Base-by-base conservation (phyloP, 2,113 vertebrate genomes). In the Peromyscus leucopus region DNA sequence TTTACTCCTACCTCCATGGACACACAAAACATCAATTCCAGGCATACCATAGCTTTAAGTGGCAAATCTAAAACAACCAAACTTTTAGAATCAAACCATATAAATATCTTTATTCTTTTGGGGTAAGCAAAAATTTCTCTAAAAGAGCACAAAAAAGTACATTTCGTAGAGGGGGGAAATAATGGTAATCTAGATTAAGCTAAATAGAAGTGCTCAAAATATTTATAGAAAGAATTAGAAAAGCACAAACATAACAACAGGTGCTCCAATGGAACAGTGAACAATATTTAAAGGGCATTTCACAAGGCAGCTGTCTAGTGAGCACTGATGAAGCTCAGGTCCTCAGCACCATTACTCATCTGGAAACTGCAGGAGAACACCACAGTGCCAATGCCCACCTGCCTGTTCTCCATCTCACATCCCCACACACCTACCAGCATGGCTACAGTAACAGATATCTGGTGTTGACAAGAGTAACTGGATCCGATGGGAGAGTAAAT, bases 351-450 rank as follows among this genome's bases (percentile, higher is more conserved):
- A 67, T 48, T 11, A 19, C 28, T 65, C 26, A 65, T 46, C 61
- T 46, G 16, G 26, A n/a, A 31, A 46, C 2, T 31, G 4, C 7
- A 33, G 16, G 4, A 31, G 39, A 65, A 21, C 13, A 33, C 26
- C 61, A 33, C 26, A 67, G 26, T 21, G 10, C 9, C 8, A 63
- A 0, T 0, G 1, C 15, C 42, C 28, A 19, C 80, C 39, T 39
- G 33, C 61, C 26, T 28, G 26, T 65, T 67, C 83, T 48, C 42
- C 46, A 0, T 31, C 39, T 67, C 61, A 22, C 63, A 31, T 3
- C 42, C 5, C 28, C 16, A 48, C 84, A 48, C 26, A 0, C 39
- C 16, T 85, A 2, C 84, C 26, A 48, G 61, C 26, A 19, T 3
- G 39, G 42, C 24, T 21, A 7, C 42, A 21, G 46, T 17, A 7